phyloP scores from a whole-genome alignment of 2,113 vertebrate genomes.

The Parus major region DNA sequence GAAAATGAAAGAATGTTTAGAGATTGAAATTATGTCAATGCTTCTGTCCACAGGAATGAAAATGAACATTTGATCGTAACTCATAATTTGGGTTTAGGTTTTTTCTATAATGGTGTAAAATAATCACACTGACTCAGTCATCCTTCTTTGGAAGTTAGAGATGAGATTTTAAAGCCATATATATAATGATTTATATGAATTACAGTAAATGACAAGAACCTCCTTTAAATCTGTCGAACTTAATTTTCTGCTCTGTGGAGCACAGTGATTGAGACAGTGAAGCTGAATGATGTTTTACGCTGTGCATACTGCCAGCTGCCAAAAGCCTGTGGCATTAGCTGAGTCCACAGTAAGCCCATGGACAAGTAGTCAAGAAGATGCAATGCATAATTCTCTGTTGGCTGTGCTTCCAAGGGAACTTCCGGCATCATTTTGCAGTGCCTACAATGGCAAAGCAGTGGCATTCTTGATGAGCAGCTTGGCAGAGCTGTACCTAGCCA shows the following conservation, averaged over 20 bases:
- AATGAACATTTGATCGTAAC: not conserved
- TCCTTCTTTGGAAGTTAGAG: constrained; percentile 22
- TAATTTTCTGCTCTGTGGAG: constrained; percentile 79
- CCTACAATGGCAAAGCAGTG: not conserved
- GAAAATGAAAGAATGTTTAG: not conserved
- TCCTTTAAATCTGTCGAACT: constrained; percentile 72
- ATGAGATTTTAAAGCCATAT: constrained; percentile 54
- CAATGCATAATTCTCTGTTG: constrained; percentile 45
- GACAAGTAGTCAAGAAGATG: constrained; percentile 46
- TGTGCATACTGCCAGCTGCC: constrained; percentile 52
- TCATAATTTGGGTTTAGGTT: not conserved
- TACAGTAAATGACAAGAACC: constrained; percentile 61
- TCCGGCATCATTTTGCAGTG: not conserved
- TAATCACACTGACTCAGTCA: not conserved
- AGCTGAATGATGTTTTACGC: constrained; percentile 71
- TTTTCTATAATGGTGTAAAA: not conserved
- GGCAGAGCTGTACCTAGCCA: not conserved
- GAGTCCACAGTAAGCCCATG: constrained; percentile 34
- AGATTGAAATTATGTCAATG: not conserved
- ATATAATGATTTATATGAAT: constrained; percentile 66
- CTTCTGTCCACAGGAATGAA: not conserved
- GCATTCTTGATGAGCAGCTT: not conserved
- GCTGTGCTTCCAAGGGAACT: not conserved
- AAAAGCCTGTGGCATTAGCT: constrained; percentile 57
- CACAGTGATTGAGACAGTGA: constrained; percentile 67